phyloP scores from a whole-genome alignment of 2,113 vertebrate genomes.

The Sphaerodactylus townsendi region DNA sequence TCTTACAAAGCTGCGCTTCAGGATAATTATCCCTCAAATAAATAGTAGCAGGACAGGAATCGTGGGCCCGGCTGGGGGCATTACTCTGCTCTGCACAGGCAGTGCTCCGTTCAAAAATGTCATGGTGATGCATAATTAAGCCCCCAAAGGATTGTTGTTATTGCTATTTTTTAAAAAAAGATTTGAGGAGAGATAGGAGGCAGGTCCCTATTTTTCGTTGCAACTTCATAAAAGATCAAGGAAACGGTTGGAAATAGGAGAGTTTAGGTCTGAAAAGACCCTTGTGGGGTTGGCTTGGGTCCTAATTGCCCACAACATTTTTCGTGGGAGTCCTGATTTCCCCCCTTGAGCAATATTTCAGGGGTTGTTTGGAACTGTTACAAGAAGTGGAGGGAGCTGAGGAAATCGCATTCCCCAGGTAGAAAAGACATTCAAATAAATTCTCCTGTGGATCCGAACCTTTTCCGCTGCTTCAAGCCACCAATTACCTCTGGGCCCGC shows the following conservation, averaged over 20 bases:
- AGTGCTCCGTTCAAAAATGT: not conserved
- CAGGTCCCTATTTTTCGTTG: fast-evolving
- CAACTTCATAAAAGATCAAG: not conserved
- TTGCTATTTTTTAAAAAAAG: not conserved
- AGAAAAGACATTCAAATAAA: too few species aligned
- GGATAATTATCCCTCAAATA: not conserved
- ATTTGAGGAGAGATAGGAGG: not conserved
- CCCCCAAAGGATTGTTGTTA: fast-evolving
- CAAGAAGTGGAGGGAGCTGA: too few species aligned
- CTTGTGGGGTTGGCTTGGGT: not conserved
- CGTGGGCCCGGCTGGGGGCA: not conserved
- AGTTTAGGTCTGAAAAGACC: not conserved
- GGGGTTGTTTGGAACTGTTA: too few species aligned
- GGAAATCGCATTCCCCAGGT: too few species aligned
- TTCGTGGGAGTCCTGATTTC: too few species aligned
- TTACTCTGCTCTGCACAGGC: fast-evolving
- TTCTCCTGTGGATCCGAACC: too few species aligned
- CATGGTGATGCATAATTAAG: not conserved
- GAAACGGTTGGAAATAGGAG: not conserved
- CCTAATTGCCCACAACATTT: too few species aligned
- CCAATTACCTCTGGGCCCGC: too few species aligned
- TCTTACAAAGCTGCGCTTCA: not conserved
- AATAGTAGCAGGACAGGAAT: not conserved
- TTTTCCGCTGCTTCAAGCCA: too few species aligned
- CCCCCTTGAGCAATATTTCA: too few species aligned